A percentile compares a stretch with the other conserved stretches of the same genome.
phyloP scores from a whole-genome alignment of 2,113 vertebrate genomes.

The Ivindomyrus marchei region DNA sequence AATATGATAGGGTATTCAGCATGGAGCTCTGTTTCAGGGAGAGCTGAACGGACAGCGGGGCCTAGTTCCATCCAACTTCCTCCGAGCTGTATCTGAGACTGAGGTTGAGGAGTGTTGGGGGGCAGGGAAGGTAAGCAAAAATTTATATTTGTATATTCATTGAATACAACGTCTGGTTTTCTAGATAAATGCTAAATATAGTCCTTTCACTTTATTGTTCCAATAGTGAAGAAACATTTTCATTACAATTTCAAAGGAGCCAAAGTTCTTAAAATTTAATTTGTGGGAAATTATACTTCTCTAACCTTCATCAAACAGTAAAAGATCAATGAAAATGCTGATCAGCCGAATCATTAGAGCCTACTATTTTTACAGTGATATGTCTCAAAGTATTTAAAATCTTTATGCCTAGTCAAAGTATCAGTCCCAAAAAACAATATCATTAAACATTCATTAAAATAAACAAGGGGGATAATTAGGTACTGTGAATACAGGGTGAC shows the following conservation, averaged over 20 bases:
- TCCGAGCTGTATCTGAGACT: conserved; percentile 62
- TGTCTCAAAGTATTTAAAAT: not conserved
- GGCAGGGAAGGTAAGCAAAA: conserved; percentile 20
- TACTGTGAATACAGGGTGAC: not conserved
- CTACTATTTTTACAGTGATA: not conserved
- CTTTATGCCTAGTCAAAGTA: not conserved
- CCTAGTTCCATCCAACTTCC: conserved; percentile 87
- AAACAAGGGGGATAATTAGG: not conserved
- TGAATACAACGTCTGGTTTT: not conserved
- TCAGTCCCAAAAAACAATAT: not conserved
- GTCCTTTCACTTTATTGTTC: not conserved
- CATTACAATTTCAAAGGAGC: not conserved
- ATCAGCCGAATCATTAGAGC: not conserved
- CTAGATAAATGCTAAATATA: not conserved
- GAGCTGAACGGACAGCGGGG: conserved; percentile 77
- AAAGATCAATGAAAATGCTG: not conserved
- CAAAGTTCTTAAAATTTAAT: not conserved
- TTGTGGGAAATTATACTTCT: not conserved
- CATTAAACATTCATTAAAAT: not conserved
- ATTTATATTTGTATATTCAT: not conserved
- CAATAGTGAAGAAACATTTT: not conserved
- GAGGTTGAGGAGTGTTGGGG: conserved; percentile 29
- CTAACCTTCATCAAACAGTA: not conserved
- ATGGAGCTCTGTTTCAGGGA: conserved; percentile 57
- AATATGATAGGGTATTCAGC: not conserved